Percentiles rank a stretch among this genome's conserved stretches.
These are phyloP conservation scores for Peromyscus maniculatus DNA, from an alignment of 2,113 vertebrate genomes.

Conservation along the genomic window DNA sequence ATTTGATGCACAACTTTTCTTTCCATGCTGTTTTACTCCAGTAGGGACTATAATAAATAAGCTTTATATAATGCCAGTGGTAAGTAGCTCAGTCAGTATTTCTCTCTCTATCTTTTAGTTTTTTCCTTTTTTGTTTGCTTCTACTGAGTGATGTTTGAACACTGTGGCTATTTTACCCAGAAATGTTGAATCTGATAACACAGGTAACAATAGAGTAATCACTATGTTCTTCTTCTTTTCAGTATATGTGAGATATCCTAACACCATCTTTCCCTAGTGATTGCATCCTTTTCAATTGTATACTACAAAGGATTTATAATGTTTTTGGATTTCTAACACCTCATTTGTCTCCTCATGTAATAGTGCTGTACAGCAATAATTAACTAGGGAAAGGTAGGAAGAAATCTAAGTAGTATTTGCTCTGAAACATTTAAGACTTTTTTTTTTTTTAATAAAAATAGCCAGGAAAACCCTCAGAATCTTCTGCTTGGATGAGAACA, in stretches of 20 bases:
- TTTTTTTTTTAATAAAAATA: neutral
- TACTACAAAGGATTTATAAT: neutral
- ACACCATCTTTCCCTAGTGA: neutral
- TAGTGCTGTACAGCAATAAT: neutral
- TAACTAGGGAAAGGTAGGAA: neutral
- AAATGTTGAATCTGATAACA: neutral
- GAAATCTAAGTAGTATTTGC: conserved; percentile 24
- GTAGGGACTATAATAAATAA: neutral
- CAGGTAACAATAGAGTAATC: neutral
- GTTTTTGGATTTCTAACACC: neutral
- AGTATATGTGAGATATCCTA: conserved; percentile 12
- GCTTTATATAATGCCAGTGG: conserved; percentile 12
- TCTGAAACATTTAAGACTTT: neutral
- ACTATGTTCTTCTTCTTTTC: neutral
- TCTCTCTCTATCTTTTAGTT: neutral
- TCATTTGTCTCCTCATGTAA: conserved; percentile 36
- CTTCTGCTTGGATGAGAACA: neutral
- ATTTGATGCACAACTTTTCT: neutral
- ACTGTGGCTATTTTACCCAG: neutral
- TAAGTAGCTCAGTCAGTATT: conserved; percentile 9
- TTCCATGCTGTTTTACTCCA: neutral
- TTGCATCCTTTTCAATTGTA: neutral
- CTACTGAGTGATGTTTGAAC: neutral
- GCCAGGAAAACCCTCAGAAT: neutral
- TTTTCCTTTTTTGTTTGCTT: conserved; percentile 9